These are phyloP conservation scores for Laterallus jamaicensis DNA, from an alignment of 2,113 vertebrate species.

Conservation along the genomic window DNA sequence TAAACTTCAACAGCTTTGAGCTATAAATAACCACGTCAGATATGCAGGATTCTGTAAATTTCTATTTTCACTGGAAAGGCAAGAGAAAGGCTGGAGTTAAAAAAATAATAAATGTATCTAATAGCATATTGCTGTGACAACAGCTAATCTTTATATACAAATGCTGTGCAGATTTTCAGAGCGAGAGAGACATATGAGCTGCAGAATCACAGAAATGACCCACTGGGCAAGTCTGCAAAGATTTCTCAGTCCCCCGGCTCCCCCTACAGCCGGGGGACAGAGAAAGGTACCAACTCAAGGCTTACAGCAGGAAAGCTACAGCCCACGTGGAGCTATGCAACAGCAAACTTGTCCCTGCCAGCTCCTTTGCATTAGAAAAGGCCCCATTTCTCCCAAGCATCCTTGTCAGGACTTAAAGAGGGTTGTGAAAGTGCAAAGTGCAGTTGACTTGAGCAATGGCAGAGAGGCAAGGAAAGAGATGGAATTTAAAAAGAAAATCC, in stretches of 20 bases:
- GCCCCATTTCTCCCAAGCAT: background rate
- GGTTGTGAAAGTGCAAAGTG: background rate
- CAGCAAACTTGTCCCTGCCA: background rate
- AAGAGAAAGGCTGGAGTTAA: background rate
- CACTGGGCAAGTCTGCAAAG: background rate
- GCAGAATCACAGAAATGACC: background rate
- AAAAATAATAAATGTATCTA: no score
- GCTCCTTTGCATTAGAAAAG: background rate
- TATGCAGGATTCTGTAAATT: background rate
- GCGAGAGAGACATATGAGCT: background rate
- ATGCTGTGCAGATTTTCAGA: background rate
- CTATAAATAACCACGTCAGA: constrained; percentile 32
- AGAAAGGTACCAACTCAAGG: background rate
- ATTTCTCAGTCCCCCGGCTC: background rate
- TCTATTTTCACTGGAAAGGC: background rate
- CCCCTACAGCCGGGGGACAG: background rate
- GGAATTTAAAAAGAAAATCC: background rate
- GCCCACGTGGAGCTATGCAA: background rate
- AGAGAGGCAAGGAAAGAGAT: background rate
- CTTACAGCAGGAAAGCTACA: background rate
- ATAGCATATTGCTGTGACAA: background rate
- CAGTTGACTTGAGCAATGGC: background rate
- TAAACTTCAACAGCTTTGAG: constrained; percentile 11
- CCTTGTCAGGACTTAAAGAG: background rate
- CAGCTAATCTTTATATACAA: background rate